A percentile compares a stretch with the other conserved stretches of the same genome.
phyloP scores from a whole-genome alignment of 2,888 invertebrate genomes.

The Tinea trinotella region DNA sequence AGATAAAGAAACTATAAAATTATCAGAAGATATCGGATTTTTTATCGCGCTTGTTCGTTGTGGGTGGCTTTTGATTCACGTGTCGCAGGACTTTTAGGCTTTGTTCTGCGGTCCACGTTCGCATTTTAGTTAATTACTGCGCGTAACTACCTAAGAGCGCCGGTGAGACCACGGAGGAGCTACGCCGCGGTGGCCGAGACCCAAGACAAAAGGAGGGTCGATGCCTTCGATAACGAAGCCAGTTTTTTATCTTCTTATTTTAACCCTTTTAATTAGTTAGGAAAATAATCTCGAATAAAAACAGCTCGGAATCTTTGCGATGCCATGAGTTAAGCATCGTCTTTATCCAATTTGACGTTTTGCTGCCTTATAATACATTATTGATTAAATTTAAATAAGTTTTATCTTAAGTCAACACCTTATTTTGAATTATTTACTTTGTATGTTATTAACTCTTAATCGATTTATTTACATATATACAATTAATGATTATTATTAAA shows the following conservation, averaged over 20 bases:
- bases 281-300: conserved; percentile 71
- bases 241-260: conserved; percentile 67
- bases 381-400: neutral
- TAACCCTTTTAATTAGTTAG: conserved; percentile 72
- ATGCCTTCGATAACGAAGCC: conserved; percentile 68
- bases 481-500: no score
- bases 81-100: conserved; percentile 8
- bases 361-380: neutral
- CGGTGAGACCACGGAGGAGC: conserved; percentile 19
- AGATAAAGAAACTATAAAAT: no score
- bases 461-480: no score
- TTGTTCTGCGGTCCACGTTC: conserved; percentile 21
- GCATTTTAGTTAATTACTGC: conserved; percentile 65
- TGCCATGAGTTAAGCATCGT: conserved; percentile 50
- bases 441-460: no score
- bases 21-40: neutral
- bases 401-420: neutral
- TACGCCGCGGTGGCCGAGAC: conserved; percentile 53
- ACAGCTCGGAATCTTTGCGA: conserved; percentile 48
- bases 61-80: conserved; percentile 13
- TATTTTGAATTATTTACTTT: neutral
- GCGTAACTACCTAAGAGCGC: conserved; percentile 37
- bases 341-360: conserved; percentile 39
- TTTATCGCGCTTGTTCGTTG: conserved; percentile 1
- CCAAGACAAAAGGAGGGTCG: conserved; percentile 60